A percentile compares a stretch with the other conserved stretches of the same genome.
These are phyloP conservation scores for Alectoris magna DNA, from an alignment of 2,797 vertebrate genomes.

Conservation along the genomic window DNA sequence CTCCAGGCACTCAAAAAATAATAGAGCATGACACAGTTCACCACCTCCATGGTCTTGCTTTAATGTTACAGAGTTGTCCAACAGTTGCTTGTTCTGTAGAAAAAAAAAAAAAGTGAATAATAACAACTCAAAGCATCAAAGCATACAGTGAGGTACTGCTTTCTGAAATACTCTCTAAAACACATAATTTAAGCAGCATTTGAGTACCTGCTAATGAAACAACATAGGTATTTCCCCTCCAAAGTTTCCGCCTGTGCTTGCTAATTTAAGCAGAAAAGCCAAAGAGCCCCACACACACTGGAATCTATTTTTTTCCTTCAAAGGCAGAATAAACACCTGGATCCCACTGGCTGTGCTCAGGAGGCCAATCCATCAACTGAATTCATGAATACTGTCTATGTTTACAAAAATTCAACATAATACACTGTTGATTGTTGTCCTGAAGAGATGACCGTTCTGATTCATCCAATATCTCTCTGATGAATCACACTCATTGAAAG, in stretches of 20 bases:
- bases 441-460: background rate
- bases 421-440: accelerated
- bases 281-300: background rate
- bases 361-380: background rate
- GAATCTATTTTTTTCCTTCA: background rate
- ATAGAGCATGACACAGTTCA: accelerated
- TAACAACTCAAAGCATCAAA: background rate
- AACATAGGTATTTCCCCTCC: background rate
- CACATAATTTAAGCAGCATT: background rate
- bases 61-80: background rate
- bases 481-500: background rate
- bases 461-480: background rate
- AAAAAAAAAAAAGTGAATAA: background rate
- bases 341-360: background rate
- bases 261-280: background rate
- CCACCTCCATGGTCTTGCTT: background rate
- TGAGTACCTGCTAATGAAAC: background rate
- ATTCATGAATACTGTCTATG: background rate
- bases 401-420: background rate
- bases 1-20: background rate
- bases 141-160: accelerated
- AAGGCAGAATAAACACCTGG: background rate
- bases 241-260: background rate
- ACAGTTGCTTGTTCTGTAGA: background rate
- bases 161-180: background rate